A percentile compares a stretch with the other conserved stretches of the same genome.
These are phyloP conservation scores for Tetrao urogallus DNA, from an alignment of 2,113 vertebrate species.

Conservation along the genomic window DNA sequence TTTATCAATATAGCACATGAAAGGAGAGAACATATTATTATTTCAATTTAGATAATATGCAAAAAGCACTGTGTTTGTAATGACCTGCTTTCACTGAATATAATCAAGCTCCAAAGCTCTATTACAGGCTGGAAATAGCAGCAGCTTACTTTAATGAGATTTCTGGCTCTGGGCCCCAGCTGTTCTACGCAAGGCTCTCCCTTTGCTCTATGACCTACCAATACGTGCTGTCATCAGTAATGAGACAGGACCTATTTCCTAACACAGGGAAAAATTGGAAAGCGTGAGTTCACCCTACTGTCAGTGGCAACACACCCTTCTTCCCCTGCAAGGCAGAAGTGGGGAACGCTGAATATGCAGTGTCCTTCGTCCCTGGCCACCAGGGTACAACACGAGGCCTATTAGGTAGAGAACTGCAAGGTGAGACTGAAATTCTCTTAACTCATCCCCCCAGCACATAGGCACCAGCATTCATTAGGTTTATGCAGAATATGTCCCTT, in stretches of 20 bases:
- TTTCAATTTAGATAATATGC: constrained; percentile 81
- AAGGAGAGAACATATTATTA: constrained; percentile 80
- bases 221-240: constrained; percentile 76
- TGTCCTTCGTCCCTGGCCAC: neutral
- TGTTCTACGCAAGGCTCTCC: constrained; percentile 76
- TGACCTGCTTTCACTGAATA: constrained; percentile 84
- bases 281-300: constrained; percentile 68
- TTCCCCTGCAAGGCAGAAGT: constrained; percentile 41
- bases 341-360: neutral
- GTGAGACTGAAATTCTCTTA: constrained; percentile 29
- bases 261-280: constrained; percentile 73
- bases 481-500: neutral
- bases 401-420: constrained; percentile 19
- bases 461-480: constrained; percentile 1
- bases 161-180: constrained; percentile 84
- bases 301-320: constrained; percentile 55
- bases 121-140: constrained; percentile 89
- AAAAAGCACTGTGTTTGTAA: constrained; percentile 79
- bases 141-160: constrained; percentile 91
- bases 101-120: constrained; percentile 85
- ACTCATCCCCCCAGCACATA: neutral
- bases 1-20: constrained; percentile 80
- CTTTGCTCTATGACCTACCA: constrained; percentile 80
- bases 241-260: constrained; percentile 78
- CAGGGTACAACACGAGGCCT: neutral